Base-by-base conservation (phyloP, 1,140 invertebrate genomes). In the Calycopis cecrops region DNA sequence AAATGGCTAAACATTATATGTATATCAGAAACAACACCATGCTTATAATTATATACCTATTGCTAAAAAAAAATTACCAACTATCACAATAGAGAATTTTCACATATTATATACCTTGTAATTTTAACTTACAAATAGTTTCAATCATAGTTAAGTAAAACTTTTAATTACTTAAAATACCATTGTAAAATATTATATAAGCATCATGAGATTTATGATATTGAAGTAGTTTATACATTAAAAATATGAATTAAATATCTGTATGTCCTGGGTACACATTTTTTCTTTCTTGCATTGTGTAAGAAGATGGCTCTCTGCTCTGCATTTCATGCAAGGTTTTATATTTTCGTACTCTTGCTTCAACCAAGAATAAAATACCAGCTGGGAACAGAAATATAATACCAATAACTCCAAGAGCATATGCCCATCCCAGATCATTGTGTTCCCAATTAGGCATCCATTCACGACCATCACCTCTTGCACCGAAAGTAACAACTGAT, bases 381-480 rank as follows among this genome's bases (percentile, higher is more conserved):
- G 92, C 90, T 18, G 94, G 91, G 21, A 95, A 89, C 9, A 95
- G 81, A 16, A 92, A 86, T 11, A 95, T 88, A 4, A 92, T 91
- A 16, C 95, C 95, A 12, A 97, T 85, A 9, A 94, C 93, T 35
- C 91, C 96, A 14, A 98, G 84, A 4, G 94, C 97, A 88, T 92
- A 99, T 1, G 96, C 96, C 97, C 97, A 99, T 3, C 96, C 93
- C n/a, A 98, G 90, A 73, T 96, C 93, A 86, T 99, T 99, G 71
- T 97, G 95, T 68, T 98, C 96, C 91, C 97, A 98, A 71, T 97
- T 92, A 0, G 97, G 97, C 95, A 99, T 97, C 97, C 97, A 99
- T 70, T 96, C 94, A 18, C 97, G 88, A 1, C 95, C 93, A 85
- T 98, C 96, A 9, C 96, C 97, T 71, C 93, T 90, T 0, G 93